phyloP scores from a whole-genome alignment of 2,113 vertebrate genomes.

The Myrmecophaga tridactyla region DNA sequence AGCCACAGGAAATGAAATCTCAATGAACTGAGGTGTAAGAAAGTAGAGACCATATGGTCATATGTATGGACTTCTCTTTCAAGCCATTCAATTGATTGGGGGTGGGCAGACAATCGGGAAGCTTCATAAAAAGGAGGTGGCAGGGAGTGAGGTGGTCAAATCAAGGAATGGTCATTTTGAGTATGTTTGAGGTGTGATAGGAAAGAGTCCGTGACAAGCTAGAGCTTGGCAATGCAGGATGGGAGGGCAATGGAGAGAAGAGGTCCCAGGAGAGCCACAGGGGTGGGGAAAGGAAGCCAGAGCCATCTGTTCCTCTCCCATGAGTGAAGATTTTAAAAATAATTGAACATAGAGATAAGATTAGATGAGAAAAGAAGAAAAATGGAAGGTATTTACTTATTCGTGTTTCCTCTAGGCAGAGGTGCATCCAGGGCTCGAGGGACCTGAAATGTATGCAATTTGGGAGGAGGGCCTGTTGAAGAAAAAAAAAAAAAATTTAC shows the following conservation, averaged over 20 bases:
- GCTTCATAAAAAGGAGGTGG: not conserved
- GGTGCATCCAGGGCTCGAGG: too few relatives aligned
- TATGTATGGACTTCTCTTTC: not conserved
- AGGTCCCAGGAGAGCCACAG: fast-evolving
- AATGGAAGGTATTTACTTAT: too few relatives aligned
- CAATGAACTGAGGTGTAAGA: not conserved
- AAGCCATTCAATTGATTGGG: not conserved
- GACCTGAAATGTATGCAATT: too few relatives aligned
- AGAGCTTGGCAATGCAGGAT: fast-evolving
- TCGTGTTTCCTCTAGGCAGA: not conserved
- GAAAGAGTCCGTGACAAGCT: not conserved
- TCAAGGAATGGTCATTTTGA: not conserved
- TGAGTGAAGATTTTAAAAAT: not conserved
- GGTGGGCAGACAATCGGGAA: not conserved
- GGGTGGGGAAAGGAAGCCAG: not conserved
- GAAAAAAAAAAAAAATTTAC: not conserved
- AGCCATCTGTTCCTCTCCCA: not conserved
- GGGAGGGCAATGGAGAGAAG: not conserved
- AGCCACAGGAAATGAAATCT: not conserved
- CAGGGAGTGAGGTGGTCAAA: not conserved
- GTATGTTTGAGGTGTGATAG: not conserved
- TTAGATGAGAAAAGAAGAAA: not conserved
- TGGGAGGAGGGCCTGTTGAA: too few relatives aligned
- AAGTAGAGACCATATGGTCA: not conserved
- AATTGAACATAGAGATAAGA: not conserved